Base-by-base conservation (phyloP, 1,140 invertebrate genomes). In the Parapsyche elsis region DNA sequence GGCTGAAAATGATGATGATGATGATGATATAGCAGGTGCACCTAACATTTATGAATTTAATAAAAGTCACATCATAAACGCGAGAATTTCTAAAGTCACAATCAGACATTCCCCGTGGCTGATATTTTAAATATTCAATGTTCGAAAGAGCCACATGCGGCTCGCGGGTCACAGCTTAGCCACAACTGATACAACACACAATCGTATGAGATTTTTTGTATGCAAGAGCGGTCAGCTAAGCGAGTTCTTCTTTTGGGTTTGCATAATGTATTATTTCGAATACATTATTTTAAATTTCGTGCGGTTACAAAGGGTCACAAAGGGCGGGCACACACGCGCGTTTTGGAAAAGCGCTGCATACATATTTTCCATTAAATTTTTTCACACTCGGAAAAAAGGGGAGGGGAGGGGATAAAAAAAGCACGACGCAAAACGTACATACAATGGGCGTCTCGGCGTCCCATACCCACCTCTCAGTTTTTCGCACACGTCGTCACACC, bases 361-460 rank as follows among this genome's bases (percentile, higher is more conserved):
- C 64, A 67, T 67, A 67, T 67, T 67, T 67, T 67, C 64, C 64
- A 67, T 67, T 67, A 67, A 67, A 67, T 67, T 67, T 53, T 67
- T 67, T 67, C 64, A 67, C 64, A 67, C 64, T 23, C 64, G 23
- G 24, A 67, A 24, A 26, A 67, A 67, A 26, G 24, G 24, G 64
- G 45, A 46, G 5, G 45, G n/a, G n/a, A n/a, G n/a, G n/a, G n/a
- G n/a, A n/a, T n/a, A n/a, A 38, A 53, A 53, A 53, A 53, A 2
- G 16, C 49, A 53, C 49, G 16, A 53, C 30, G 30, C 30, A 38
- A 38, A 38, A 38, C 30, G 16, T 21, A 61, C 30, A 9, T 21
- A 61, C 57, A 61, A 61, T 61, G 7, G 57, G 57, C 57, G 49
- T n/a, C 49, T n/a, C 12, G 49, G 49, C 12, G 49, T 53, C 12